Evolutionary conservation across 2,797 vertebrate genomes (phyloP).

Genomic region (Pangasius sanitwongsei): DNA sequence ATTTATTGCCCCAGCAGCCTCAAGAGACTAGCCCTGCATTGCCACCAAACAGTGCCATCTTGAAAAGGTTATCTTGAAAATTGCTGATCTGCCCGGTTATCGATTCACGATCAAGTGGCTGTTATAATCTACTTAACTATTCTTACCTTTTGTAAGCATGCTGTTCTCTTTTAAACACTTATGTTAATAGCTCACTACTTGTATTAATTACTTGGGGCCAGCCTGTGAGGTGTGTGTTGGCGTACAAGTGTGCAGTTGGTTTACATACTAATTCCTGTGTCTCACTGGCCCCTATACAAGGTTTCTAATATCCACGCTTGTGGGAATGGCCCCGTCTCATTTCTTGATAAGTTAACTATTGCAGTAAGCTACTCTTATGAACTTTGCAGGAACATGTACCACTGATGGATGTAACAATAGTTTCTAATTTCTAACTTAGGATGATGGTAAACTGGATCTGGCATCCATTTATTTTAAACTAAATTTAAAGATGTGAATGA

Average conservation of each 20-base stretch:
- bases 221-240: not conserved
- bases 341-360: not conserved
- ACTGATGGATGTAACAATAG: slow-evolving; percentile 1
- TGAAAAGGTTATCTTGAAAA: not conserved
- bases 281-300: not conserved
- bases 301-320: not conserved
- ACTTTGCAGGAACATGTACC: not conserved
- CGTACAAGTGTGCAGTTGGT: not conserved
- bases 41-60: not conserved
- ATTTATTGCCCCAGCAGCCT: not conserved
- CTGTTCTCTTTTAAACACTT: not conserved
- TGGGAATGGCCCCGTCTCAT: not conserved
- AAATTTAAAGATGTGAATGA: slow-evolving; percentile 3
- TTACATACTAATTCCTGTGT: not conserved
- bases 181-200: not conserved
- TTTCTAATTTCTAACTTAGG: slow-evolving; percentile 6
- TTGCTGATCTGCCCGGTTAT: not conserved
- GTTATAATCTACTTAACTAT: not conserved
- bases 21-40: not conserved
- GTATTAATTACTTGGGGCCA: slow-evolving; percentile 1
- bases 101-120: not conserved
- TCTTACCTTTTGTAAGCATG: not conserved
- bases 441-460: not conserved
- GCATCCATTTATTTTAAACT: slow-evolving; percentile 10
- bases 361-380: not conserved